Conservation (phyloP, 2,888 invertebrate species). For the Disparrhopalites patrizii region DNA sequence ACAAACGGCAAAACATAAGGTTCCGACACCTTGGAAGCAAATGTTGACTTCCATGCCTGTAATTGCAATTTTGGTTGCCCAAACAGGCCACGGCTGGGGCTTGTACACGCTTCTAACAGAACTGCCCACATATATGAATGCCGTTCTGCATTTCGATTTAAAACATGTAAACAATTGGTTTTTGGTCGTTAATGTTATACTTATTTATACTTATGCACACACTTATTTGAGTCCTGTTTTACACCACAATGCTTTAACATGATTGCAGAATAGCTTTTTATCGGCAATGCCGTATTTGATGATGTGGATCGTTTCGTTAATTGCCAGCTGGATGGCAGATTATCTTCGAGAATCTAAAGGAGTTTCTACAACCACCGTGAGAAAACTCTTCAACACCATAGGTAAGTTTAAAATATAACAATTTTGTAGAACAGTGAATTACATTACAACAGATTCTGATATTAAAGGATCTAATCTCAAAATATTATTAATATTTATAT, state of each 20-base stretch:
- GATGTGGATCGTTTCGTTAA: slow-evolving; percentile 64
- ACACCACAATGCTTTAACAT: slow-evolving; percentile 12
- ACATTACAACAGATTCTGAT: background rate
- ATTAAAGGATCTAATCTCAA: background rate
- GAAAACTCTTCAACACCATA: slow-evolving; percentile 55
- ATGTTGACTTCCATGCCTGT: slow-evolving; percentile 45
- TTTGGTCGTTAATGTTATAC: too few relatives aligned
- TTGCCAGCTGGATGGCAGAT: slow-evolving; percentile 66
- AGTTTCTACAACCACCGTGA: slow-evolving; percentile 52
- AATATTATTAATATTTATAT: too few relatives aligned
- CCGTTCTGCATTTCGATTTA: slow-evolving; percentile 74
- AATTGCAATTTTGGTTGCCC: slow-evolving; percentile 42
- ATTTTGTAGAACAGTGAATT: slow-evolving; percentile 44
- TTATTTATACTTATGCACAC: too few relatives aligned
- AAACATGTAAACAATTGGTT: slow-evolving; percentile 62
- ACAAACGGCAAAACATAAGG: slow-evolving; percentile 31
- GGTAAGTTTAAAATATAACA: slow-evolving; percentile 51
- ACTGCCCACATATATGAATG: slow-evolving; percentile 78
- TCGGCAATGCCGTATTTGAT: slow-evolving; percentile 64
- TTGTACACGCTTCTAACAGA: slow-evolving; percentile 81
- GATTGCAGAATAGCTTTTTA: slow-evolving; percentile 57
- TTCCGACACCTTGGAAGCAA: slow-evolving; percentile 44
- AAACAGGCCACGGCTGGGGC: slow-evolving; percentile 53
- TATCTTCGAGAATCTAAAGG: slow-evolving; percentile 53
- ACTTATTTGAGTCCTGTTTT: background rate